phyloP scores from a whole-genome alignment of 1,140 invertebrate genomes.

The Lerema accius region DNA sequence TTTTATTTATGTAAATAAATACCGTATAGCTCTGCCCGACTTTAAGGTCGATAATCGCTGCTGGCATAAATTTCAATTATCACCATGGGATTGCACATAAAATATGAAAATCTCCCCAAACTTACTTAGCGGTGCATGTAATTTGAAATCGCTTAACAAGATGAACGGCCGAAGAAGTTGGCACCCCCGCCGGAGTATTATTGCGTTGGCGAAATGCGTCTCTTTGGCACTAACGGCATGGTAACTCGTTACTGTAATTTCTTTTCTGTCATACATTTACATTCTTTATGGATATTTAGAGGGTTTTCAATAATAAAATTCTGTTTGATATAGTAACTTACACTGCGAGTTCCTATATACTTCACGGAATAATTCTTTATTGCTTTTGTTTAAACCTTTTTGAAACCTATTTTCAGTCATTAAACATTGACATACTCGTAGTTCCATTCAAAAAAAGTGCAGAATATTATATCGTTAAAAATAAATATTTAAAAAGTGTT shows the following conservation, averaged over 20 bases:
- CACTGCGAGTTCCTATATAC: too few relatives aligned
- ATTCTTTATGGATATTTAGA: too few relatives aligned
- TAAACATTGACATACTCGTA: too few relatives aligned
- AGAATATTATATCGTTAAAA: neutral
- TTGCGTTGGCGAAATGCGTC: conserved; percentile 15
- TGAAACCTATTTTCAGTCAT: too few relatives aligned
- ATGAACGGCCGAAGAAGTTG: conserved; percentile 6
- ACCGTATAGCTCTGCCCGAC: too few relatives aligned
- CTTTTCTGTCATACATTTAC: neutral
- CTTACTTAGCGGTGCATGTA: conserved; percentile 2
- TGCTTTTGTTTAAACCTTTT: too few relatives aligned
- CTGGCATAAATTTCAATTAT: neutral
- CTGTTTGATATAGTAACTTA: too few relatives aligned
- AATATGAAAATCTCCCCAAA: conserved; percentile 1
- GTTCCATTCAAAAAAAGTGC: neutral
- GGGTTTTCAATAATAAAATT: too few relatives aligned
- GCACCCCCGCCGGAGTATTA: neutral
- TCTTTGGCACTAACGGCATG: conserved; percentile 8
- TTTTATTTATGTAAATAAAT: too few relatives aligned
- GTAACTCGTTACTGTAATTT: conserved; percentile 20
- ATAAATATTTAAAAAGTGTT: conserved; percentile 3
- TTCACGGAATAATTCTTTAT: too few relatives aligned
- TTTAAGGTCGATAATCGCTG: neutral
- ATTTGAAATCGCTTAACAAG: conserved; percentile 27
- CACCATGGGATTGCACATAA: neutral